phyloP scores from a whole-genome alignment of 2,113 vertebrate genomes.

The Heteronetta atricapilla region DNA sequence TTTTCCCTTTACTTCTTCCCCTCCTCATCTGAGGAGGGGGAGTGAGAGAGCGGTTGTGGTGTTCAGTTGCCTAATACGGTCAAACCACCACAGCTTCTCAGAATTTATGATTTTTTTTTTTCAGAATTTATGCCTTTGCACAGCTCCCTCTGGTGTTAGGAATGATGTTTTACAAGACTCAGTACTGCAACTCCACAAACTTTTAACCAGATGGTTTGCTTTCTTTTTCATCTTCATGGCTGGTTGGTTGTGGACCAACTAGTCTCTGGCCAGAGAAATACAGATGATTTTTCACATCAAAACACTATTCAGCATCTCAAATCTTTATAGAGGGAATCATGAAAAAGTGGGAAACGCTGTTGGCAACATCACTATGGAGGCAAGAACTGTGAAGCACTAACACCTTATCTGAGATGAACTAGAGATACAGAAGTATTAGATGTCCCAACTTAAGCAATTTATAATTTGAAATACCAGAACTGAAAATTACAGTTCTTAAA shows the following conservation, averaged over 20 bases:
- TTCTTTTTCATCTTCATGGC: not conserved
- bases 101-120: fast-evolving
- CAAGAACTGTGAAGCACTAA: not conserved
- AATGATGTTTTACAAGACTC: not conserved
- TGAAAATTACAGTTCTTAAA: not conserved
- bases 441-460: not conserved
- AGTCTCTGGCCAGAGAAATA: not conserved
- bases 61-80: no score
- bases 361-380: not conserved
- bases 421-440: not conserved
- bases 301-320: not conserved
- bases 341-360: not conserved
- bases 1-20: no score
- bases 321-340: not conserved
- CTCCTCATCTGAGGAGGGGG: no score
- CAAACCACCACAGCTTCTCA: no score
- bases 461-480: not conserved
- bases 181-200: not conserved
- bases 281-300: not conserved
- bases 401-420: not conserved
- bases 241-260: not conserved
- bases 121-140: not conserved
- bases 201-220: not conserved
- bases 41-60: no score
- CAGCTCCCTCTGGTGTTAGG: slow-evolving; percentile 15